Conservation (phyloP, 2,888 invertebrate genomes). For the Phengaris alcon region DNA sequence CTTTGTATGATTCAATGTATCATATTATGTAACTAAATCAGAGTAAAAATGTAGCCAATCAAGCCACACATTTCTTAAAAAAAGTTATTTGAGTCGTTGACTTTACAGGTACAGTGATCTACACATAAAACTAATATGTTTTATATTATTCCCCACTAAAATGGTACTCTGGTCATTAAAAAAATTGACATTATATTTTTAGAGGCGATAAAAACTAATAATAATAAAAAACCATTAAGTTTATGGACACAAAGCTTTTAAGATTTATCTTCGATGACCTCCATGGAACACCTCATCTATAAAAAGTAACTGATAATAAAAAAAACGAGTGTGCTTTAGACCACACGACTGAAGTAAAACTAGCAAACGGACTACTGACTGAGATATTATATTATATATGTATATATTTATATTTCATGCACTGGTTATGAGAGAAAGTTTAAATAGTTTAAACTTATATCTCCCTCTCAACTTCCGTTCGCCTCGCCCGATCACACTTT, state of each 20-base stretch:
- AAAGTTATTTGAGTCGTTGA: neutral
- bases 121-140: neutral
- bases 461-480: no score
- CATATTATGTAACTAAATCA: no score
- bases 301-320: neutral
- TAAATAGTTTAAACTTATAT: no score
- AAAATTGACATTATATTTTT: neutral
- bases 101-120: neutral
- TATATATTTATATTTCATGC: no score
- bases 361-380: no score
- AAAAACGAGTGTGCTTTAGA: no score
- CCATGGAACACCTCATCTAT: neutral
- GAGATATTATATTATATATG: no score
- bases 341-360: no score
- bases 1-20: no score
- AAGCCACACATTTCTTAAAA: neutral
- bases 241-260: slow-evolving; percentile 6
- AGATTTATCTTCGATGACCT: neutral
- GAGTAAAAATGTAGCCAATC: no score
- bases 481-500: no score
- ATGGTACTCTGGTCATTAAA: neutral
- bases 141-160: neutral
- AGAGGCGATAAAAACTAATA: neutral
- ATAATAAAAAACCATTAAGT: neutral
- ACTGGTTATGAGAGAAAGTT: no score